A percentile compares a stretch with the other conserved stretches of the same genome.
Conservation (phyloP, 1,140 invertebrate genomes). For the Cotesia glomerata region DNA sequence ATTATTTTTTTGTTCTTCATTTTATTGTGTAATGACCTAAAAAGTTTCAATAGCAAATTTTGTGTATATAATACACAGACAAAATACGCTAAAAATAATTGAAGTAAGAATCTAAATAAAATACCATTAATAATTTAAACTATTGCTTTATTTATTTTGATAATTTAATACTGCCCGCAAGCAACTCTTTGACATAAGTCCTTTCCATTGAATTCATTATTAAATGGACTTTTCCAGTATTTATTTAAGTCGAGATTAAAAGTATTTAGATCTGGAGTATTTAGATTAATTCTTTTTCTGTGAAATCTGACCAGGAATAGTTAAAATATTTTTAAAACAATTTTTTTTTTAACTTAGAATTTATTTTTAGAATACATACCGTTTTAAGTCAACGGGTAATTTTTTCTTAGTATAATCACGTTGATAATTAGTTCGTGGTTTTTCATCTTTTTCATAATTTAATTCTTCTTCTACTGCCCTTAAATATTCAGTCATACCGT, state of each 20-base stretch:
- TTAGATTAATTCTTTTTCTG: conserved; percentile 29
- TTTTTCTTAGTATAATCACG: conserved; percentile 22
- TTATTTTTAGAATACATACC: background rate
- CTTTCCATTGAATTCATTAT: conserved; percentile 2
- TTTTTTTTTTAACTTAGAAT: background rate
- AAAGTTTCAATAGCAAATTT: too few relatives aligned
- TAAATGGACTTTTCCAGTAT: conserved; percentile 8
- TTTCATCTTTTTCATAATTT: background rate
- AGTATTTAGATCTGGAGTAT: conserved; percentile 35
- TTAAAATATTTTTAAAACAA: background rate
- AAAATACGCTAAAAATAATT: background rate
- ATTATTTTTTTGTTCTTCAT: too few relatives aligned
- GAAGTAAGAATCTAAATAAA: background rate
- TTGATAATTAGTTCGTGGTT: conserved; percentile 16
- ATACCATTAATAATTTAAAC: background rate
- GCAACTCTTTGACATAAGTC: conserved; percentile 2
- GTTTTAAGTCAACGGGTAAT: conserved; percentile 1
- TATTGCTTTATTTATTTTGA: background rate
- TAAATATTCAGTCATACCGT: conserved; percentile 25
- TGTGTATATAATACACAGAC: too few relatives aligned
- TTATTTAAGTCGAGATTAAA: conserved; percentile 26
- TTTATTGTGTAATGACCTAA: too few relatives aligned
- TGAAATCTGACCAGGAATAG: conserved; percentile 29
- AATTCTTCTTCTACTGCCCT: conserved; percentile 16
- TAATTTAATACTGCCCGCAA: conserved; percentile 6